These are phyloP conservation scores for Varanus komodoensis DNA, from an alignment of 2,113 vertebrate species.

Conservation along the genomic window DNA sequence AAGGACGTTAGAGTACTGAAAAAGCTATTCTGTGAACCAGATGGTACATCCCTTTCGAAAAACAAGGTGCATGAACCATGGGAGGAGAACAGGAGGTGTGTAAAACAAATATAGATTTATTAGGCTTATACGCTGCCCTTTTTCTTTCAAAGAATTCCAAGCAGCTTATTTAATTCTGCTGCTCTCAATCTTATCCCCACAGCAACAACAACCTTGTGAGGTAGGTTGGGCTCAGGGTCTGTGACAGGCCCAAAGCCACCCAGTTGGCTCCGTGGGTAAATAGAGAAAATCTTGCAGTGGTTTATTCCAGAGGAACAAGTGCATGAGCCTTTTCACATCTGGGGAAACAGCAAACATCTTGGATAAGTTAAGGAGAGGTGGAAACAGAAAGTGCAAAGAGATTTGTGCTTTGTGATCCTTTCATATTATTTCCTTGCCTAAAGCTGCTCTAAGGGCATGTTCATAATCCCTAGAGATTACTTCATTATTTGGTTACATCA, in stretches of 20 bases:
- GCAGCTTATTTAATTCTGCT: no score
- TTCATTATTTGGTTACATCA: neutral
- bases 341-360: neutral
- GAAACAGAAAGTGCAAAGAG: neutral
- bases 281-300: neutral
- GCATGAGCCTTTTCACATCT: neutral
- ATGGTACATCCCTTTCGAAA: conserved; percentile 44
- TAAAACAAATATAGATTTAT: neutral
- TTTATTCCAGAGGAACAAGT: neutral
- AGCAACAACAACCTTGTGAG: no score
- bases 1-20: conserved; percentile 72
- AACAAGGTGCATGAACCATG: conserved; percentile 48
- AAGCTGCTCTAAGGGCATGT: neutral
- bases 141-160: no score
- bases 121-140: no score
- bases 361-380: neutral
- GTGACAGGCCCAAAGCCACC: no score
- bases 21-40: conserved; percentile 68
- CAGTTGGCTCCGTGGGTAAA: no score
- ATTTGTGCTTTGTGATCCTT: neutral
- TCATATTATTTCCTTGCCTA: neutral
- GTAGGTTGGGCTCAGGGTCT: no score
- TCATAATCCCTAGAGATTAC: neutral
- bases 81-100: conserved; percentile 72
- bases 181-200: no score